These are phyloP conservation scores for Hippocampus comes DNA, from an alignment of 2,113 vertebrate genomes.

Conservation along the genomic window DNA sequence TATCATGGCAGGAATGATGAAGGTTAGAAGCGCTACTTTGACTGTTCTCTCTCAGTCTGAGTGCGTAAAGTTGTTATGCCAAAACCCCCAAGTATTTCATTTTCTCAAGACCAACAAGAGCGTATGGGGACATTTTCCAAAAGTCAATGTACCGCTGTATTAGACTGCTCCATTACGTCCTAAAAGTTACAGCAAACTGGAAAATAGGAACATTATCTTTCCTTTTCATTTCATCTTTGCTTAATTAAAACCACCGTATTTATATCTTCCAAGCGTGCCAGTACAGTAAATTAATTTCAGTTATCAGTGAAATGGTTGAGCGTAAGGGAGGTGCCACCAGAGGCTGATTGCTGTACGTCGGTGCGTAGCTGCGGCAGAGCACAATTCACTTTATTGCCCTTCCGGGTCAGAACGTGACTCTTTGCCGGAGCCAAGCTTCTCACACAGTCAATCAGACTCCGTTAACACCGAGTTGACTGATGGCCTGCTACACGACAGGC, in stretches of 20 bases:
- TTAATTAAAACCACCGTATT: constrained; percentile 1
- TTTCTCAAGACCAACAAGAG: background rate
- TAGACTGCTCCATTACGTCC: background rate
- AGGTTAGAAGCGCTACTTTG: background rate
- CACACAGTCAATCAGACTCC: constrained; percentile 26
- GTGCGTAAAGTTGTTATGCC: background rate
- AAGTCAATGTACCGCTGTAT: background rate
- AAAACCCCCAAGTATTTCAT: background rate
- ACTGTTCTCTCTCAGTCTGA: background rate
- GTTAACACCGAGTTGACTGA: constrained; percentile 36
- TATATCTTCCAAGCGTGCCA: background rate
- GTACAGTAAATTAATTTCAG: constrained; percentile 1
- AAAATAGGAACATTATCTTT: background rate
- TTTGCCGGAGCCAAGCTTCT: background rate
- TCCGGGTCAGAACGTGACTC: background rate
- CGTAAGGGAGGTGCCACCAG: constrained; percentile 7
- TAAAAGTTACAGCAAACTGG: background rate
- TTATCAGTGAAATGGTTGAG: constrained; percentile 9
- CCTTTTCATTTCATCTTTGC: constrained; percentile 2
- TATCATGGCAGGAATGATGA: too few species aligned
- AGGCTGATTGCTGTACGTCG: constrained; percentile 7
- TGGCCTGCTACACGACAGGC: constrained; percentile 27
- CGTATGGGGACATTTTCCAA: background rate
- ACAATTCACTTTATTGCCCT: constrained; percentile 9
- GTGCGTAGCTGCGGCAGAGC: background rate